Evolutionary conservation across 1,140 invertebrate genomes (phyloP).

Genomic region (Drosophila erecta): DNA sequence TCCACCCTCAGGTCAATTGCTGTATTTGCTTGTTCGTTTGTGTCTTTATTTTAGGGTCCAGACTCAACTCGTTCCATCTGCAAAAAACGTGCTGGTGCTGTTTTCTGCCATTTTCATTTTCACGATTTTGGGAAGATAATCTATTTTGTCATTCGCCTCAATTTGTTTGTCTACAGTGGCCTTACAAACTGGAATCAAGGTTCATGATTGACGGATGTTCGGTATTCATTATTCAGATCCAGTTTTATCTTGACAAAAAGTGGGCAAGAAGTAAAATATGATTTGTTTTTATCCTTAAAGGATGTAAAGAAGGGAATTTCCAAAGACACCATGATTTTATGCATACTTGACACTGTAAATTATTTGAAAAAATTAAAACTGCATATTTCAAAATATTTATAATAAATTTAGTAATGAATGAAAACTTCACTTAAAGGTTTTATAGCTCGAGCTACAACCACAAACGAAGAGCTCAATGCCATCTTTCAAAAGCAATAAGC

Average conservation of each 20-base stretch:
- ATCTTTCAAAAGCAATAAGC: conserved; percentile 5
- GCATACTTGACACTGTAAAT: too few species aligned
- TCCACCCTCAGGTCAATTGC: conserved; percentile 44
- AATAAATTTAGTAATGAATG: too few species aligned
- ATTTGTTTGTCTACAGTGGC: conserved; percentile 56
- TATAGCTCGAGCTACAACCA: neutral
- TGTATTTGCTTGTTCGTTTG: conserved; percentile 12
- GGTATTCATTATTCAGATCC: conserved; percentile 40
- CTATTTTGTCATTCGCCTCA: conserved; percentile 62
- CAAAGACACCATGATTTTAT: too few species aligned
- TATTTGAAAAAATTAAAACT: neutral
- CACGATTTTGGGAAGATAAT: conserved; percentile 52
- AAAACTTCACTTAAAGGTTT: too few species aligned
- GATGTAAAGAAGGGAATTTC: neutral
- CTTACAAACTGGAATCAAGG: conserved; percentile 54
- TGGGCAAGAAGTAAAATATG: conserved; percentile 18
- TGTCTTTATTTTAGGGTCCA: conserved; percentile 17
- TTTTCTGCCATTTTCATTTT: conserved; percentile 33
- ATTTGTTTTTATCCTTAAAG: neutral
- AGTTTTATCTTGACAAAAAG: conserved; percentile 21
- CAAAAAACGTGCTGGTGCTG: conserved; percentile 23
- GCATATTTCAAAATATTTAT: neutral
- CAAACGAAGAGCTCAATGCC: neutral
- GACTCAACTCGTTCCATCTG: conserved; percentile 33
- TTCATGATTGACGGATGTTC: conserved; percentile 52